These are phyloP conservation scores for Oscheius sp. DNA, from an alignment of 1,140 invertebrate species.

Conservation along the genomic window DNA sequence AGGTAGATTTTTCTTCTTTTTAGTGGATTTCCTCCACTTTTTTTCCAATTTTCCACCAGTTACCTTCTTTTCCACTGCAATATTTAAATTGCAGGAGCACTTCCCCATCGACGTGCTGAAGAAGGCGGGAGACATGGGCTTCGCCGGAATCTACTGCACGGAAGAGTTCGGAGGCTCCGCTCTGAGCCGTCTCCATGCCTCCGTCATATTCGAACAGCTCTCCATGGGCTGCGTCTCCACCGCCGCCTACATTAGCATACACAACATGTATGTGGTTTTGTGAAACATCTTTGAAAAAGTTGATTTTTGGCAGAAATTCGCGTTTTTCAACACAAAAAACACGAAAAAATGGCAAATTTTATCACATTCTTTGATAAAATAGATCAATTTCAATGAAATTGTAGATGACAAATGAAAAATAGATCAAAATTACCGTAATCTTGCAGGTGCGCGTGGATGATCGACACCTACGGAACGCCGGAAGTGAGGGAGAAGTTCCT, in stretches of 20 bases:
- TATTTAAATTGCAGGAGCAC: constrained; percentile 57
- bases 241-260: constrained; percentile 70
- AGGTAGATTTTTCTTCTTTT: constrained; percentile 61
- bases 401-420: too few species aligned
- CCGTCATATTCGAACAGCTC: constrained; percentile 70
- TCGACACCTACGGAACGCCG: constrained; percentile 75
- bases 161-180: constrained; percentile 68
- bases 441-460: constrained; percentile 69
- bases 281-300: not conserved
- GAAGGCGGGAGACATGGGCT: constrained; percentile 67
- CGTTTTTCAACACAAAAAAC: too few species aligned
- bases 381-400: not conserved
- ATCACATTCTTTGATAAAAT: not conserved
- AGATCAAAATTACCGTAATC: constrained; percentile 32
- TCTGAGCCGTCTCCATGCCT: constrained; percentile 67
- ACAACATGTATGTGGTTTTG: constrained; percentile 61
- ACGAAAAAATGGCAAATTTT: not conserved
- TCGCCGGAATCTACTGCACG: constrained; percentile 68
- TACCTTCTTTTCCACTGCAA: constrained; percentile 5
- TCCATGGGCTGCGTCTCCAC: constrained; percentile 68
- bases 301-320: not conserved
- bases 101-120: constrained; percentile 63
- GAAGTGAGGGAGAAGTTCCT: constrained; percentile 82
- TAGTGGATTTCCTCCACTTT: constrained; percentile 1
- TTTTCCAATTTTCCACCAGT: not conserved